Evolutionary conservation across 2,113 vertebrate species (phyloP).

Genomic region (Phrynosoma blainvillii): DNA sequence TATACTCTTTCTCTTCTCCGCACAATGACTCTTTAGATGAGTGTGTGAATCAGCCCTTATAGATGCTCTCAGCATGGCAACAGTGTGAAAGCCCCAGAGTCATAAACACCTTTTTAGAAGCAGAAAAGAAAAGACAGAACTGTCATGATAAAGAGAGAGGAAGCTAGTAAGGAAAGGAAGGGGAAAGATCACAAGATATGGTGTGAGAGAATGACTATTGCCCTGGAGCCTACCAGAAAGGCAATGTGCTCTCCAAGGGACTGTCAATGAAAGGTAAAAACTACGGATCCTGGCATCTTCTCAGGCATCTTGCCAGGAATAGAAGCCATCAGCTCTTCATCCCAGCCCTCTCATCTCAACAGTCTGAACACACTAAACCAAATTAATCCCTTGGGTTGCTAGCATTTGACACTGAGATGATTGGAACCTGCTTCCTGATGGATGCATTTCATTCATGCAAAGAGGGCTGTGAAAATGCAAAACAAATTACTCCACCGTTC

Average conservation of each 20-base stretch:
- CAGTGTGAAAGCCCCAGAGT: not conserved
- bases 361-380: not conserved
- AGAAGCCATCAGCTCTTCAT: not conserved
- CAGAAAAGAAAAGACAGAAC: not conserved
- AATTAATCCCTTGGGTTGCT: not conserved
- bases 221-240: not conserved
- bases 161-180: not conserved
- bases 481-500: slow-evolving; percentile 1
- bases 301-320: not conserved
- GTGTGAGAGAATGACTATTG: slow-evolving; percentile 2
- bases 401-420: not conserved
- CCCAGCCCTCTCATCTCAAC: not conserved
- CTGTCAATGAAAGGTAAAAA: not conserved
- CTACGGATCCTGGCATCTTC: not conserved
- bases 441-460: slow-evolving; percentile 5
- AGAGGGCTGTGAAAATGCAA: not conserved
- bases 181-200: not conserved
- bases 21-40: no score
- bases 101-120: not conserved
- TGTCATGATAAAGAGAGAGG: not conserved
- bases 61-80: not conserved
- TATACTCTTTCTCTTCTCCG: no score
- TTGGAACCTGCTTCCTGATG: slow-evolving; percentile 7
- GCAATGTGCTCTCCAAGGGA: not conserved
- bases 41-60: no score